Conservation (phyloP, 2,888 invertebrate species). For the Polymixis lichenea region DNA sequence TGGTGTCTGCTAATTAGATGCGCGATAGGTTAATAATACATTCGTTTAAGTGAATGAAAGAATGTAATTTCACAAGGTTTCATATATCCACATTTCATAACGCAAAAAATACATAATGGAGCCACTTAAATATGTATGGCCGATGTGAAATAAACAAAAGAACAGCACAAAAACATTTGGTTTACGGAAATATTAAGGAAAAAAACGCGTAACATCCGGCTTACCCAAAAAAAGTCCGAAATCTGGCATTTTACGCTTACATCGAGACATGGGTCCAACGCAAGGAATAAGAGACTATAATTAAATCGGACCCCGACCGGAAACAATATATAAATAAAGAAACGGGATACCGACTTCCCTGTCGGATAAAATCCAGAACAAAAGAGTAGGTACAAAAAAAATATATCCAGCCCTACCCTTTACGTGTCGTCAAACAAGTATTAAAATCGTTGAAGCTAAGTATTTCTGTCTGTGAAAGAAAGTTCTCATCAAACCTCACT, state of each 20-base stretch:
- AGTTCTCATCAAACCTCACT: background rate
- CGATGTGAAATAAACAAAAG: background rate
- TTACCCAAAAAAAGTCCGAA: slow-evolving; percentile 12
- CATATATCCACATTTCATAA: background rate
- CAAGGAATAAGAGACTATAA: background rate
- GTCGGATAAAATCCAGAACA: background rate
- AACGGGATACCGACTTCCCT: background rate
- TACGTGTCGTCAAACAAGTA: background rate
- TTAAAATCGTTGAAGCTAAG: background rate
- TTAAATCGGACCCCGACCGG: background rate
- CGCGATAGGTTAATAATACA: no score
- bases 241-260: slow-evolving; percentile 21
- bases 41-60: background rate
- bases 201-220: background rate
- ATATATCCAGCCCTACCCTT: background rate
- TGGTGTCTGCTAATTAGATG: no score
- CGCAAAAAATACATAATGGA: background rate
- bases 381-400: background rate
- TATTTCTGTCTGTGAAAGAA: background rate
- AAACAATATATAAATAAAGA: slow-evolving; percentile 7
- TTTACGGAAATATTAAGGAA: background rate
- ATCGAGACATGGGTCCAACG: slow-evolving; percentile 4
- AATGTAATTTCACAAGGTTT: background rate
- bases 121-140: background rate
- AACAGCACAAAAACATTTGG: background rate